Percentiles rank a stretch among this genome's conserved stretches.
phyloP scores from a whole-genome alignment of 1,140 invertebrate species.

The Orius laevigatus region DNA sequence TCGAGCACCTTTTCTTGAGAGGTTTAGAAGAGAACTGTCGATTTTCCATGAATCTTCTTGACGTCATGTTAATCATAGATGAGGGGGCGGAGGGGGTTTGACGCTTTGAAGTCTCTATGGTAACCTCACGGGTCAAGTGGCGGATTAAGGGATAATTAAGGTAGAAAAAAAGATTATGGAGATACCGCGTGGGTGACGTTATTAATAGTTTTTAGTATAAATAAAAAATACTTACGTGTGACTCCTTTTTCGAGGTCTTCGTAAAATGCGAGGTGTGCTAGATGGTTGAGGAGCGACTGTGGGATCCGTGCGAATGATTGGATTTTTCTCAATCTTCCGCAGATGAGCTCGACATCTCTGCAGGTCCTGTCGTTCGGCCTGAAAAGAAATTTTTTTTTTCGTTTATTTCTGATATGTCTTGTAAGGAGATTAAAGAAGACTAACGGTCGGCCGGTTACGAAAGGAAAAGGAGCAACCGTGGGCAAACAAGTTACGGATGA shows the following conservation, averaged over 20 bases:
- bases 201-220: neutral
- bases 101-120: neutral
- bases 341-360: constrained; percentile 49
- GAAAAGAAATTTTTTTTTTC: constrained; percentile 25
- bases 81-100: no score
- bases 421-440: no score
- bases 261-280: constrained; percentile 54
- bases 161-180: constrained; percentile 2
- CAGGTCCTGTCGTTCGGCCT: constrained; percentile 55
- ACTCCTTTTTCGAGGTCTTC: constrained; percentile 64
- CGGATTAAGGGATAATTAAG: neutral
- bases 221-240: constrained; percentile 42
- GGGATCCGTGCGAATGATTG: constrained; percentile 51
- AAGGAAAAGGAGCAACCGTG: no score
- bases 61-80: no score
- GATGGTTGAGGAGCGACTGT: constrained; percentile 50
- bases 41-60: no score
- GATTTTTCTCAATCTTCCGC: constrained; percentile 38
- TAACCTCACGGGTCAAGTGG: neutral
- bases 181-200: neutral
- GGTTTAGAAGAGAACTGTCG: no score
- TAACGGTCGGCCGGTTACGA: no score
- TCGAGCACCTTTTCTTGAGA: no score
- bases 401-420: no score
- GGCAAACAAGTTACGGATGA: no score